Base-by-base conservation (phyloP, 2,113 vertebrate genomes). In the Percina caprodes region DNA sequence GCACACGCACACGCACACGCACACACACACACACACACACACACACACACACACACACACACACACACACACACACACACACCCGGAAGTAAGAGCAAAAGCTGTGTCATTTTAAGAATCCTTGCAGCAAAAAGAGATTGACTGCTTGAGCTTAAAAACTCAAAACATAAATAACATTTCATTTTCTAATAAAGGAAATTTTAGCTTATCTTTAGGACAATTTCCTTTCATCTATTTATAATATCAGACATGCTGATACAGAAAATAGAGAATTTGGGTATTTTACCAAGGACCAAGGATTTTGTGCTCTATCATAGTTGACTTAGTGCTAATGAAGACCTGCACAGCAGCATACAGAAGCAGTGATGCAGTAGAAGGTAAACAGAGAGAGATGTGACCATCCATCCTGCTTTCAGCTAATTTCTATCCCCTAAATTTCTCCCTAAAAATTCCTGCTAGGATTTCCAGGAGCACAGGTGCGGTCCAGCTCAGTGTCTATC, bases 381-480 rank as follows among this genome's bases (percentile, higher is more conserved):
- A 82, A 86, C 62, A 85, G 65, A 84, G 75, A 89, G 86, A 83
- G 85, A 87, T 82, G 86, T 73, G 77, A 69, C 86, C 85, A 66
- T 90, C 79, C 69, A 87, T 92, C 69, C 72, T 84, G 42, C 68
- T 71, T 58, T 45, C 60, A 10, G 19, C 49, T 67, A 6, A 65
- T 79, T 52, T 54, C 71, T 56, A 45, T 67, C 55, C 18, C 52
- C 52, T 19, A 63, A 51, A 76, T 69, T 75, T 35, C 16, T 71
- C 46, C 46, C n/a, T 14, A 18, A 45, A 7, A 63, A 74, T 69
- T 80, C 79, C 87, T 77, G 71, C 56, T 13, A 24, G 69, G 78
- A 58, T 82, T 73, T 86, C 56, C 77, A 84, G 51, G 79, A 84
- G 78, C 88, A 82, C 93, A 93, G 92, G 91, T 95, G 93, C 76